Percentiles rank a stretch among this genome's conserved stretches.
These are phyloP conservation scores for Mechanitis mazaeus DNA, from an alignment of 2,888 invertebrate species.

Conservation along the genomic window DNA sequence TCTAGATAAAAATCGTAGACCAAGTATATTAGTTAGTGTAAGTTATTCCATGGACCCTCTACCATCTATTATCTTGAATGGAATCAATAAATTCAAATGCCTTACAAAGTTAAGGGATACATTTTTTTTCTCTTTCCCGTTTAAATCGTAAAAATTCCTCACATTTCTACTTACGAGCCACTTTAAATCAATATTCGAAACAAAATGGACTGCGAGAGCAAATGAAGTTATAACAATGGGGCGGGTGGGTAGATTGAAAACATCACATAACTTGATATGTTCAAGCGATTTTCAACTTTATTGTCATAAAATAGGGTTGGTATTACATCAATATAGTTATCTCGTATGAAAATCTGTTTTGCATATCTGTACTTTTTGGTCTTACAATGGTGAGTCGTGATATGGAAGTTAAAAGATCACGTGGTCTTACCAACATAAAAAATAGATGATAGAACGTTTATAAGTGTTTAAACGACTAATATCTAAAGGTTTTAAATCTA, in stretches of 20 bases:
- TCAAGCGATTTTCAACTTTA: background rate
- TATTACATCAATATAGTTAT: background rate
- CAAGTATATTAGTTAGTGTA: background rate
- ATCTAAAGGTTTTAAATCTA: background rate
- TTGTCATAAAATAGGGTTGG: background rate
- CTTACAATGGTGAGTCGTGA: conserved; percentile 24
- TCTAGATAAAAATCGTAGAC: background rate
- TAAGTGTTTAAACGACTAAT: conserved; percentile 11
- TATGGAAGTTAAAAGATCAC: conserved; percentile 11
- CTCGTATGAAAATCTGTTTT: conserved; percentile 27
- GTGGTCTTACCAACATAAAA: background rate
- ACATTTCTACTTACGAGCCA: conserved; percentile 66
- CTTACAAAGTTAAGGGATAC: conserved; percentile 25
- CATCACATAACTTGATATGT: conserved; percentile 15
- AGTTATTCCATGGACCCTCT: conserved; percentile 6
- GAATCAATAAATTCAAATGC: conserved; percentile 32
- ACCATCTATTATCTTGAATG: conserved; percentile 20
- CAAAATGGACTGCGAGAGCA: conserved; percentile 52
- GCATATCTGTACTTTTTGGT: conserved; percentile 26
- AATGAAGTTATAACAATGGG: conserved; percentile 74
- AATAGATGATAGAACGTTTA: conserved; percentile 10
- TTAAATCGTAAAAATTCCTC: conserved; percentile 69
- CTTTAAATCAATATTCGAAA: conserved; percentile 70
- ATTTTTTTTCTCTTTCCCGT: conserved; percentile 36
- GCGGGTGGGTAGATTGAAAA: conserved; percentile 7